phyloP scores from a whole-genome alignment of 2,888 invertebrate genomes.

The Caradrina kadenii region DNA sequence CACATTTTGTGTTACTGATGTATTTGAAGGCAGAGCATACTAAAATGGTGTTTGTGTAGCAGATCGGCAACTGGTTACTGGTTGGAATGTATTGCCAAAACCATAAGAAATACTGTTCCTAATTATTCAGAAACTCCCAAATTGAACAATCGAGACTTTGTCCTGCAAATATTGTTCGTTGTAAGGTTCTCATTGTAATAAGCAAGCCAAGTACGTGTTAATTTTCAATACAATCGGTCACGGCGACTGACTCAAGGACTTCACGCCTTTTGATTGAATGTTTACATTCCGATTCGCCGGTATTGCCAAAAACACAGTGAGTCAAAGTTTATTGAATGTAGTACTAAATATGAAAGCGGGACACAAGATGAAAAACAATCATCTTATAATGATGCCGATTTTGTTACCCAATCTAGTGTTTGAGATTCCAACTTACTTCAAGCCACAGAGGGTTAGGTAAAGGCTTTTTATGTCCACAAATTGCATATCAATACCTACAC shows the following conservation, averaged over 20 bases:
- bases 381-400: conserved; percentile 1
- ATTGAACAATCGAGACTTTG: conserved; percentile 45
- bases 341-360: conserved; percentile 30
- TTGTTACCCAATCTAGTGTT: background rate
- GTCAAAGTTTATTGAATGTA: conserved; percentile 53
- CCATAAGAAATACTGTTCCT: conserved; percentile 11
- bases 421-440: background rate
- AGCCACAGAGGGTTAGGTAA: background rate
- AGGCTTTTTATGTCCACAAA: background rate
- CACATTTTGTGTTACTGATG: background rate
- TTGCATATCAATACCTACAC: background rate
- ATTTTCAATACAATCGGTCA: conserved; percentile 81
- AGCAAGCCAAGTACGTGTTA: conserved; percentile 73
- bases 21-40: background rate
- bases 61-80: background rate
- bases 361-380: conserved; percentile 5
- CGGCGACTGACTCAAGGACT: conserved; percentile 79
- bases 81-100: conserved; percentile 28
- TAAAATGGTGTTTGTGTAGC: conserved; percentile 1
- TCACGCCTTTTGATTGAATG: conserved; percentile 80
- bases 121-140: no score
- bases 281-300: conserved; percentile 76
- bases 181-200: conserved; percentile 72
- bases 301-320: conserved; percentile 74
- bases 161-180: conserved; percentile 43